Evolutionary conservation across 92 coral and sea anemone species (phyloP).

Genomic region (Epizoanthus ramosus): DNA sequence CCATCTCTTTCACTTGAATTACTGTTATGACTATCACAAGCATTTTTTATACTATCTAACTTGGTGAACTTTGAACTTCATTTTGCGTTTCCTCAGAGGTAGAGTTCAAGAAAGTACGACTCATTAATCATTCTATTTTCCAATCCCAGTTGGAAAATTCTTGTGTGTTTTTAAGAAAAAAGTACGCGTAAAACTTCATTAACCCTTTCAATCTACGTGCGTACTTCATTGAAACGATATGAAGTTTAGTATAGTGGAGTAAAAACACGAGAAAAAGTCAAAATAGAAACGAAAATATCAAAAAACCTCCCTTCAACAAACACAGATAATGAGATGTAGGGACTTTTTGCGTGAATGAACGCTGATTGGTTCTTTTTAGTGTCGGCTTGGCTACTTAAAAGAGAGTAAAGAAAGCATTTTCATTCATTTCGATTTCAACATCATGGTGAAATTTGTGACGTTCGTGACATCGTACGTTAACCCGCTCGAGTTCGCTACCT

Average conservation of each 20-base stretch:
- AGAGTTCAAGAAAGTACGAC: conserved; percentile 1
- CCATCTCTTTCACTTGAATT: not conserved
- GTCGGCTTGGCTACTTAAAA: not conserved
- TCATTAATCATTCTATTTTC: not conserved
- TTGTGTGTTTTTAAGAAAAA: not conserved
- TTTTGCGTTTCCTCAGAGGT: conserved; percentile 2
- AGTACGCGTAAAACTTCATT: not conserved
- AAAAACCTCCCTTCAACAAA: too few relatives aligned
- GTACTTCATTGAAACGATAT: not conserved
- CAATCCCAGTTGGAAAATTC: not conserved
- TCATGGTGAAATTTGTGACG: too few relatives aligned
- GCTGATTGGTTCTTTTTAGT: conserved; percentile 5
- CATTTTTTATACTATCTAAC: not conserved
- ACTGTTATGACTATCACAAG: not conserved
- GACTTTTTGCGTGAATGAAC: not conserved
- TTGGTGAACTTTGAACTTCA: not conserved
- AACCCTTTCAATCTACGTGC: not conserved
- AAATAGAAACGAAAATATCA: not conserved
- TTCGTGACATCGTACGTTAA: too few relatives aligned
- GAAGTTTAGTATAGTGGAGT: not conserved
- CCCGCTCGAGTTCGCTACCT: too few relatives aligned
- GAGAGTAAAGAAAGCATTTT: not conserved
- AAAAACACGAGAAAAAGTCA: not conserved
- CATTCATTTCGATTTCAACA: too few relatives aligned
- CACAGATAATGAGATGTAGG: too few relatives aligned